Conservation (phyloP, 2,113 vertebrate species). For the Rattus rattus region DNA sequence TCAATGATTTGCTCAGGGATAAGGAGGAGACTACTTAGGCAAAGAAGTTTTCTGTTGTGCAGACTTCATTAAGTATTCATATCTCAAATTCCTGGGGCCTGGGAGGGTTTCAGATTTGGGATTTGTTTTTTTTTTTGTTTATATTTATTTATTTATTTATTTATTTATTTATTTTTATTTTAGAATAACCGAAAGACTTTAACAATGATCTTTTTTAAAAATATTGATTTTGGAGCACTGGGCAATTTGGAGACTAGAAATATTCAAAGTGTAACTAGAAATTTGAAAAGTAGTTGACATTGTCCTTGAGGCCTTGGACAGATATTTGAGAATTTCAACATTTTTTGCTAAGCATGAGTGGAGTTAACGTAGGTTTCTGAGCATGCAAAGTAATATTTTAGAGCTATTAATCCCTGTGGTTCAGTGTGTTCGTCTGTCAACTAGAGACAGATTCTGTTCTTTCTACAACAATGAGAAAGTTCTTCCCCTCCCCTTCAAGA, state of each 20-base stretch:
- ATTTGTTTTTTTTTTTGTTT: not conserved
- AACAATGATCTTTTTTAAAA: not conserved
- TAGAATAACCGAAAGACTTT: not conserved
- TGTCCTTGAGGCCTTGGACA: conserved; percentile 24
- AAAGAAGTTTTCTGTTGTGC: not conserved
- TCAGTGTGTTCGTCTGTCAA: not conserved
- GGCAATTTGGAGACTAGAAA: not conserved
- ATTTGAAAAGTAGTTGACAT: conserved; percentile 30
- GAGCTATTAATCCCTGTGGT: not conserved
- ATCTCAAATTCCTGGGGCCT: not conserved
- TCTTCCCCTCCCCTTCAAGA: not conserved
- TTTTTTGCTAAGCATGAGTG: not conserved
- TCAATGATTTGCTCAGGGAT: not conserved
- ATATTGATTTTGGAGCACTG: not conserved
- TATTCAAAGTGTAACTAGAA: not conserved
- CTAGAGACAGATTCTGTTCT: not conserved
- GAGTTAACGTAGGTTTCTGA: not conserved
- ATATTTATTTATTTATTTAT: not conserved
- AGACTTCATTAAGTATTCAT: not conserved
- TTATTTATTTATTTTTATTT: not conserved
- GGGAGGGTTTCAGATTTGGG: not conserved
- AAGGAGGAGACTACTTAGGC: not conserved
- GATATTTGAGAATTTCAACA: not conserved
- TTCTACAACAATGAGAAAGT: not conserved
- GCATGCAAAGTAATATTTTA: not conserved